Evolutionary conservation across 2,888 invertebrate genomes (phyloP), one percentile per base, ranked within the genome.

Genomic region (Torymus auratus): DNA sequence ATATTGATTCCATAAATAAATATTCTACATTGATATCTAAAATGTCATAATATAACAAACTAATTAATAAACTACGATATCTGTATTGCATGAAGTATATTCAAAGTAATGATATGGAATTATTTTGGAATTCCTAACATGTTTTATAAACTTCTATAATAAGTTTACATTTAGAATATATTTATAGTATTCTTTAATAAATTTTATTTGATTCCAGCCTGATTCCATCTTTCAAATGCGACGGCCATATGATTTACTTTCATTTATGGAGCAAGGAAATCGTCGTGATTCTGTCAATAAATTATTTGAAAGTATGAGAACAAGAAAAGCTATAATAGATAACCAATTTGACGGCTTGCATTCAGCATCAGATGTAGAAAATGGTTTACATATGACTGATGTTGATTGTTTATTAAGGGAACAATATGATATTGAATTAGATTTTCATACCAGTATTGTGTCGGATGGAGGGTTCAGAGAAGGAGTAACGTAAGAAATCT

Each of bases 221-320:
- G 74, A 78, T 1, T 78, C 78, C 2, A 73, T 81, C 41, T 81
- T 81, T 61, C 78, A 81, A 78, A 81, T 81, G 74, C 14, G 61
- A 56, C 92, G 94, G 50, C 95, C 96, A 0, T 94, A 95, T 87
- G 96, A 96, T 89, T 91, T 96, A 64, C 91, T 96, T 75, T 94
- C 95, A 2, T 93, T 96, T 86, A 90, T 96, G 86, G 95, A 95
- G 82, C 96, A 96, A 91, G 96, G 96, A 87, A 93, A 93, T 60
- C 91, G 95, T 28, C 93, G 93, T 88, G 92, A 93, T 70, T 93
- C 93, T 81, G 93, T 95, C 67, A 92, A 93, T 80, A 92, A 92
- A 64, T 89, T 95, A 61, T 94, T 95, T 87, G 91, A 94, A 85
- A 94, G 95, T 85, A 92, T 96, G 76, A 90, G 93, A 13, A 91